Conservation (phyloP, 2,888 invertebrate species). For the Anoncus sp. region DNA sequence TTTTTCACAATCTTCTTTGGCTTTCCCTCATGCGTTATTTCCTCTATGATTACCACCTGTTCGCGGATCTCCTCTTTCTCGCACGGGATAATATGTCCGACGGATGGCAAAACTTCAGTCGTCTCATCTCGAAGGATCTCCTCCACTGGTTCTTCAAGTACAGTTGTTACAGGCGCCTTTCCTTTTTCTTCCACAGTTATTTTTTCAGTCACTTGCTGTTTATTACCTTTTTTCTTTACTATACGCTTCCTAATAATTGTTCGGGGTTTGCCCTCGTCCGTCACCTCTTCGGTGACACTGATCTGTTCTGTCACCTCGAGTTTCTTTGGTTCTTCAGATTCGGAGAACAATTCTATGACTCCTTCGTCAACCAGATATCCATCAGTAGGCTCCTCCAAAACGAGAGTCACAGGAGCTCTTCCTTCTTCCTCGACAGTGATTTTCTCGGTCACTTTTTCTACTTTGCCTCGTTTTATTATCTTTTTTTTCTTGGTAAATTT, state of each 20-base stretch:
- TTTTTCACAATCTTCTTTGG: conserved; percentile 73
- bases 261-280: conserved; percentile 71
- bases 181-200: conserved; percentile 71
- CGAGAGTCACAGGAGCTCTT: conserved; percentile 82
- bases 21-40: conserved; percentile 76
- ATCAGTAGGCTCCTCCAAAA: conserved; percentile 81
- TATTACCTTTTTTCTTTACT: conserved; percentile 69
- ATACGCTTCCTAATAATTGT: conserved; percentile 71
- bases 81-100: conserved; percentile 70
- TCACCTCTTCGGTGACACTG: conserved; percentile 63
- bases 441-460: conserved; percentile 79
- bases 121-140: conserved; percentile 68
- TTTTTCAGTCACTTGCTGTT: conserved; percentile 62
- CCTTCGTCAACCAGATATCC: conserved; percentile 69
- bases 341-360: conserved; percentile 46
- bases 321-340: conserved; percentile 40
- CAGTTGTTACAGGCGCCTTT: conserved; percentile 65
- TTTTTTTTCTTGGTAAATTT: conserved; percentile 80
- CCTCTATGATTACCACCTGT: conserved; percentile 75
- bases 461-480: conserved; percentile 74
- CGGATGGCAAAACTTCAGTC: conserved; percentile 68
- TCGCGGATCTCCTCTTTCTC: conserved; percentile 74
- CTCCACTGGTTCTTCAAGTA: conserved; percentile 68
- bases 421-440: conserved; percentile 80
- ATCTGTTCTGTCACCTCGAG: conserved; percentile 62